Evolutionary conservation across 2,797 vertebrate genomes (phyloP).

Genomic region (Coluber constrictor): DNA sequence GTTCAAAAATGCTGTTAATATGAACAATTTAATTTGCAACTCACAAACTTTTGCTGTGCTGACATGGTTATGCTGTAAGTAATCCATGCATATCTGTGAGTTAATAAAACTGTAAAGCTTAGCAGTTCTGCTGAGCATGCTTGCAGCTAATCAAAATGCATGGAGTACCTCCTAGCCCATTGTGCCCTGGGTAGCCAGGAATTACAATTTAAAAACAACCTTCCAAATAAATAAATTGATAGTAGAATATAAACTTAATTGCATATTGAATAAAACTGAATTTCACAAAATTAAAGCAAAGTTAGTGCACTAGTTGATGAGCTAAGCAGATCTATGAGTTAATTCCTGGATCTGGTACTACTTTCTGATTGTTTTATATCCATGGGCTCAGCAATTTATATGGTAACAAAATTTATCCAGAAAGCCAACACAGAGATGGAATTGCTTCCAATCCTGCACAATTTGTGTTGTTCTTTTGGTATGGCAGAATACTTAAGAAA

Average conservation of each 20-base stretch:
- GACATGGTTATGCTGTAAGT: not conserved
- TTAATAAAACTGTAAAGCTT: not conserved
- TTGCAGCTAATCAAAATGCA: not conserved
- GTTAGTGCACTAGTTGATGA: not conserved
- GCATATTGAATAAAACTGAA: not conserved
- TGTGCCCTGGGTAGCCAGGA: not conserved
- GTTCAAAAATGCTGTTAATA: not conserved
- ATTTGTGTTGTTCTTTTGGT: not conserved
- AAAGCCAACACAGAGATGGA: not conserved
- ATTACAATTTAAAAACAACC: not conserved
- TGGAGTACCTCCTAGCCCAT: not conserved
- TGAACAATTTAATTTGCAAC: not conserved
- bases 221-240: constrained; percentile 1
- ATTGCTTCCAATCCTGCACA: not conserved
- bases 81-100: not conserved
- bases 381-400: not conserved
- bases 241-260: not conserved
- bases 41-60: not conserved
- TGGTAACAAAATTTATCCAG: not conserved
- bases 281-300: not conserved
- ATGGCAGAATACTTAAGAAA: not conserved
- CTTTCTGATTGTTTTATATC: not conserved
- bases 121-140: not conserved
- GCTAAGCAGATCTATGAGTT: not conserved
- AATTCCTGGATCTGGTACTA: not conserved